These are phyloP conservation scores for Colinus virginianus DNA, from an alignment of 2,113 vertebrate species.

Conservation along the genomic window DNA sequence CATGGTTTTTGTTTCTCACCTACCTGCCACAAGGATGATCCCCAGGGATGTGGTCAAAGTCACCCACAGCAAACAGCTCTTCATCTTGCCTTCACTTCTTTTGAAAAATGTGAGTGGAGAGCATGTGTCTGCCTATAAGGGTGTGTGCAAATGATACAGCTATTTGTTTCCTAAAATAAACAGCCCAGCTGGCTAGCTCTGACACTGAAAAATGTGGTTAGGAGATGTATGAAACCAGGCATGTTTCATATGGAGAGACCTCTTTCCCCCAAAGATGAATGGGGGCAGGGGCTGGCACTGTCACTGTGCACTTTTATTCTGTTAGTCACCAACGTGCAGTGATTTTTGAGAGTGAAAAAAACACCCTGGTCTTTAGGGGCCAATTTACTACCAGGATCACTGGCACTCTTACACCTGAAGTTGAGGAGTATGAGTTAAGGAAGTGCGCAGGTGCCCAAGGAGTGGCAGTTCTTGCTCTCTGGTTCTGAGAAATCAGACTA, in stretches of 20 bases:
- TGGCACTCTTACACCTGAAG: background rate
- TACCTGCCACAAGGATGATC: conserved; percentile 76
- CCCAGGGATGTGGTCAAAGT: conserved; percentile 60
- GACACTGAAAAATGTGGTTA: conserved; percentile 25
- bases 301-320: background rate
- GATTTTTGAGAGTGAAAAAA: background rate
- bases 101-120: conserved; percentile 52
- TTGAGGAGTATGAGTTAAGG: background rate
- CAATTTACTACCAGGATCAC: background rate
- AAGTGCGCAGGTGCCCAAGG: background rate
- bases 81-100: conserved; percentile 77
- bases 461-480: background rate
- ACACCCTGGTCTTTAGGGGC: background rate
- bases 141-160: conserved; percentile 59
- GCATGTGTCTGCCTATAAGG: conserved; percentile 65
- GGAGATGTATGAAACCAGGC: conserved; percentile 63
- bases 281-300: background rate
- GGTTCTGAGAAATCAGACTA: background rate
- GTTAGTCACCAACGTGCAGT: background rate
- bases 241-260: background rate
- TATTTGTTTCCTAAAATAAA: conserved; percentile 79
- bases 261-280: background rate
- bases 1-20: conserved; percentile 1
- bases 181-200: background rate
- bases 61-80: conserved; percentile 51